phyloP scores from a whole-genome alignment of 2,888 invertebrate species.

The Drosophila greeni region DNA sequence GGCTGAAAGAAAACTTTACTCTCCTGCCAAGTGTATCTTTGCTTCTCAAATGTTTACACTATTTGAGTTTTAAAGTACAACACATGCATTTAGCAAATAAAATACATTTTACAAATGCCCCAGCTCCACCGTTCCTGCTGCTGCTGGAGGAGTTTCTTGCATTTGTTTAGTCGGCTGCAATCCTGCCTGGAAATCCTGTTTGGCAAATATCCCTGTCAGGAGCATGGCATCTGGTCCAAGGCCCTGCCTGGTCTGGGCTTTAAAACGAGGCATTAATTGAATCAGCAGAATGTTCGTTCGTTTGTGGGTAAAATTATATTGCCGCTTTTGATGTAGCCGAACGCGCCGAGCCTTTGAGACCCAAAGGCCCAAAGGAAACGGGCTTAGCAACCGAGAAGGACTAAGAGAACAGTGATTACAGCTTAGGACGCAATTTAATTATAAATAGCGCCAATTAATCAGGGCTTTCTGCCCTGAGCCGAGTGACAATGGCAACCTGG shows the following conservation, averaged over 20 bases:
- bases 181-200: constrained; percentile 72
- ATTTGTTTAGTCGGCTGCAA: constrained; percentile 57
- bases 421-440: constrained; percentile 51
- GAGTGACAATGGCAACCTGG: constrained; percentile 32
- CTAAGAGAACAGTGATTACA: constrained; percentile 40
- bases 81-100: constrained; percentile 3
- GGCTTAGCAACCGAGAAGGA: constrained; percentile 25
- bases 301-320: constrained; percentile 32
- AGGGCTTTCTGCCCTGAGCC: constrained; percentile 39
- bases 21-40: background rate
- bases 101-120: constrained; percentile 1
- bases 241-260: constrained; percentile 19
- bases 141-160: constrained; percentile 40
- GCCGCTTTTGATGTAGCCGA: constrained; percentile 33
- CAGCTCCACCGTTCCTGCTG: constrained; percentile 22
- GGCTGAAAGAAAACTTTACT: background rate
- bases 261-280: constrained; percentile 38
- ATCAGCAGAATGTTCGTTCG: constrained; percentile 27
- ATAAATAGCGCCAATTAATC: constrained; percentile 50
- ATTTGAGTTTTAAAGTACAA: constrained; percentile 9
- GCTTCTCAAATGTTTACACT: constrained; percentile 12
- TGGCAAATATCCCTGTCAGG: constrained; percentile 61
- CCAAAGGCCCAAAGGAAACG: constrained; percentile 3
- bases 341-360: constrained; percentile 25
- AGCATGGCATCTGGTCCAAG: constrained; percentile 25